A percentile compares a stretch with the other conserved stretches of the same genome.
These are phyloP conservation scores for Limnodromus scolopaceus DNA, from an alignment of 2,797 vertebrate species.

Conservation along the genomic window DNA sequence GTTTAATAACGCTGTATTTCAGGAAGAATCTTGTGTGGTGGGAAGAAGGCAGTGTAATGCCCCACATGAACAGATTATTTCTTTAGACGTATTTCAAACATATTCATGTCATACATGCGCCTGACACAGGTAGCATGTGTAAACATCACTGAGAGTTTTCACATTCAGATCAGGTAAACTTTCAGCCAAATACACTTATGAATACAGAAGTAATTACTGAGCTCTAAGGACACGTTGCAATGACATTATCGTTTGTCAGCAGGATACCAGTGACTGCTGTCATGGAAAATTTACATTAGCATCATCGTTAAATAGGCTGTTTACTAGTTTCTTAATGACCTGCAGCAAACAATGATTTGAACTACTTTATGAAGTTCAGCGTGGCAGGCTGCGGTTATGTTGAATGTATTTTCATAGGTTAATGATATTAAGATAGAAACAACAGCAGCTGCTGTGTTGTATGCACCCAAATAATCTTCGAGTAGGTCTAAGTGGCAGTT, in stretches of 20 bases:
- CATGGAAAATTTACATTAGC: conserved; percentile 71
- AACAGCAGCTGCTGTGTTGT: background rate
- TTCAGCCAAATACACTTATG: conserved; percentile 45
- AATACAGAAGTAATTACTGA: conserved; percentile 62
- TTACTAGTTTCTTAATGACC: conserved; percentile 71
- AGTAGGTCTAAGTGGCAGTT: background rate
- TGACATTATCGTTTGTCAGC: conserved; percentile 67
- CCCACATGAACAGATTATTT: conserved; percentile 21
- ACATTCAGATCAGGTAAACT: conserved; percentile 61
- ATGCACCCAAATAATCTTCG: background rate
- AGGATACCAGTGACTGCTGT: conserved; percentile 60
- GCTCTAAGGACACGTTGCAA: conserved; percentile 36
- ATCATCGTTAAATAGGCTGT: conserved; percentile 64
- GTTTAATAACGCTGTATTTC: conserved; percentile 17
- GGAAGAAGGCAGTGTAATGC: background rate
- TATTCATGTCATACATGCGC: background rate
- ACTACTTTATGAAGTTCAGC: conserved; percentile 38
- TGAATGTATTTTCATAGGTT: conserved; percentile 40
- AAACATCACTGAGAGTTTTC: conserved; percentile 35
- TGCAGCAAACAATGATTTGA: conserved; percentile 68
- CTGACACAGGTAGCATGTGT: background rate
- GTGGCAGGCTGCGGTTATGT: background rate
- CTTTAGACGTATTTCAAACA: background rate
- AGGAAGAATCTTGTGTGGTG: background rate
- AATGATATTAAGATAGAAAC: conserved; percentile 35